Conservation (phyloP, 2,113 vertebrate genomes). For the Passer domesticus region DNA sequence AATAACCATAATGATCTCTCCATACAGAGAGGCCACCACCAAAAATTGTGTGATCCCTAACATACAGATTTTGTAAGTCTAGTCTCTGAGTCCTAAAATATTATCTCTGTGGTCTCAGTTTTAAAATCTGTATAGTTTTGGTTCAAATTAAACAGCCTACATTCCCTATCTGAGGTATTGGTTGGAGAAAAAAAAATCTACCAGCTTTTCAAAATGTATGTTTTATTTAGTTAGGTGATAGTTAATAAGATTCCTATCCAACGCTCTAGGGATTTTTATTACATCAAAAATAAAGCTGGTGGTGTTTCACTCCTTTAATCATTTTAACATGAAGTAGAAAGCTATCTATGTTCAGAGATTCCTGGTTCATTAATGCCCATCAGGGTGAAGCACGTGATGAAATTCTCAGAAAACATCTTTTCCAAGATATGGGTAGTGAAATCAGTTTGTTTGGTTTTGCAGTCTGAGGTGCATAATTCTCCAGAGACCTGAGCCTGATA, state of each 20-base stretch:
- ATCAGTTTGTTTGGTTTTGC: not conserved
- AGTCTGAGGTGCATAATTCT: not conserved
- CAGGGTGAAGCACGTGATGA: not conserved
- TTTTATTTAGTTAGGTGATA: not conserved
- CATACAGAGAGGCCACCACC: not conserved
- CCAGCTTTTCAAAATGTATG: not conserved
- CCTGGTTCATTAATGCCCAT: not conserved
- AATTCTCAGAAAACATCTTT: not conserved
- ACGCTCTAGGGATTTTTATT: not conserved
- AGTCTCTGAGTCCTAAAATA: not conserved
- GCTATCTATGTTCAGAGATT: not conserved
- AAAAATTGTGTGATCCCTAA: not conserved
- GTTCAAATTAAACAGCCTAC: not conserved
- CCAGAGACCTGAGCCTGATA: not conserved
- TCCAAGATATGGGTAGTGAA: not conserved
- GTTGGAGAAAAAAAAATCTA: not conserved
- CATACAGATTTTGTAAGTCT: not conserved
- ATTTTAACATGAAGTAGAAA: not conserved
- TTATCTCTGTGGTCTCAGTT: not conserved
- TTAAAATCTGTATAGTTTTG: not conserved
- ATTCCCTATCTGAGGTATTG: not conserved
- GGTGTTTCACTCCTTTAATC: not conserved
- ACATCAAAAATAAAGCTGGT: not conserved
- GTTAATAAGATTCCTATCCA: not conserved
- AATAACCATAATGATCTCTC: not conserved